These are phyloP conservation scores for Caenorhabditis parvicauda DNA, from an alignment of 2,888 invertebrate genomes.

Conservation along the genomic window DNA sequence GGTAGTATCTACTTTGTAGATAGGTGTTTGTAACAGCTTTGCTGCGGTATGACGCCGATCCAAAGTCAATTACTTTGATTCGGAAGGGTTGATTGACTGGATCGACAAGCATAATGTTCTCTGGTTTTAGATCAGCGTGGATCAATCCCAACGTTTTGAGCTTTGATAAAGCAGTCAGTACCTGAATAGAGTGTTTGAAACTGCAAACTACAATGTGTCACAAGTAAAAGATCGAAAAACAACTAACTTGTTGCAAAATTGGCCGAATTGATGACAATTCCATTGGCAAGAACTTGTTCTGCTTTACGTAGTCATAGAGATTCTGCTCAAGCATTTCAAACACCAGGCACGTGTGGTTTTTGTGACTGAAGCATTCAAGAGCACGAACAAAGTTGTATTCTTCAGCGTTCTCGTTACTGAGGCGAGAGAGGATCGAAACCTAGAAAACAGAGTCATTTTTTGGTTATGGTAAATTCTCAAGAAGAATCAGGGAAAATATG, in stretches of 20 bases:
- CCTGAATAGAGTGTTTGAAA: too few species aligned
- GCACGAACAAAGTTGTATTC: slow-evolving; percentile 99
- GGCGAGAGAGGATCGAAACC: slow-evolving; percentile 64
- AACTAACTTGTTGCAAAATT: slow-evolving; percentile 81
- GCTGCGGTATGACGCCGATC: slow-evolving; percentile 96
- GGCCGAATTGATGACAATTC: slow-evolving; percentile 97
- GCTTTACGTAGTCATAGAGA: slow-evolving; percentile 98
- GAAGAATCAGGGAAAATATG: neutral
- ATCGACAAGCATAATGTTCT: slow-evolving; percentile 99
- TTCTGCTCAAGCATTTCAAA: slow-evolving; percentile 98
- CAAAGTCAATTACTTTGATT: slow-evolving; percentile 97
- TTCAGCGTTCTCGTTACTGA: slow-evolving; percentile 91
- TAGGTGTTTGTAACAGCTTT: slow-evolving; percentile 99
- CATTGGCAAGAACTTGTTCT: slow-evolving; percentile 98
- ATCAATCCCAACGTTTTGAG: slow-evolving; percentile 93
- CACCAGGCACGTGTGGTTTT: slow-evolving; percentile 94
- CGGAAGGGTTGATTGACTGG: slow-evolving; percentile 95
- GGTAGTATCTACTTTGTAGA: slow-evolving; percentile 95
- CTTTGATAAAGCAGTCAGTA: slow-evolving; percentile 78
- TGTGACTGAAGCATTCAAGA: slow-evolving; percentile 94
- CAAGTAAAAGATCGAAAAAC: neutral
- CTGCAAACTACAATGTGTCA: neutral
- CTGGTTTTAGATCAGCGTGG: slow-evolving; percentile 98
- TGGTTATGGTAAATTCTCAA: neutral
- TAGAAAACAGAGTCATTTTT: slow-evolving; percentile 3